Percentiles rank a stretch among this genome's conserved stretches.
Evolutionary conservation across 2,888 invertebrate species (phyloP).

Genomic region (Melitaea athalia): DNA sequence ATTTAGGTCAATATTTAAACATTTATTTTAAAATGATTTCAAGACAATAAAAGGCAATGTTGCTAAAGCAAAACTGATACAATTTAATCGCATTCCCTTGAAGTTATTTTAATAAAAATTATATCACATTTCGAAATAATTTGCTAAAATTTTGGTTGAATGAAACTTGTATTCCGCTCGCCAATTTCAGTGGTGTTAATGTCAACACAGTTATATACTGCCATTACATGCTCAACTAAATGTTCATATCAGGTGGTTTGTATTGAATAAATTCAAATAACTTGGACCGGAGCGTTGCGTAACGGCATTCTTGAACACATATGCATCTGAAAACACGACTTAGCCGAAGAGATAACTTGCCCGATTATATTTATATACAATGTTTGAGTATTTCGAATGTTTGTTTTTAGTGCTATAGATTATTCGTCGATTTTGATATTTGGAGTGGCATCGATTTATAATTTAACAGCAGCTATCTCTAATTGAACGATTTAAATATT

Average conservation of each 20-base stretch:
- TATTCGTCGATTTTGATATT: not conserved
- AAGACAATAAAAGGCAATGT: slow-evolving; percentile 1
- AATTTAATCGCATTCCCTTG: slow-evolving; percentile 16
- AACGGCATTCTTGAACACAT: slow-evolving; percentile 37
- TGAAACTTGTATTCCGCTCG: slow-evolving; percentile 14
- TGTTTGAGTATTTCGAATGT: slow-evolving; percentile 26
- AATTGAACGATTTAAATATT: slow-evolving; percentile 2
- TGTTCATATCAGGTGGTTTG: slow-evolving; percentile 31
- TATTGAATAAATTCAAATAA: slow-evolving; percentile 38
- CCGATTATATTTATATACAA: slow-evolving; percentile 25
- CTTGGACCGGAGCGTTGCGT: slow-evolving; percentile 31
- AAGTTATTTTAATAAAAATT: slow-evolving; percentile 15
- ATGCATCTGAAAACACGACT: slow-evolving; percentile 38
- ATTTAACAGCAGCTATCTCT: slow-evolving; percentile 1
- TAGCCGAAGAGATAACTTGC: slow-evolving; percentile 23
- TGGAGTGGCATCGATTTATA: not conserved
- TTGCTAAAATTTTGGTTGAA: slow-evolving; percentile 15
- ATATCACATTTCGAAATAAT: slow-evolving; percentile 3
- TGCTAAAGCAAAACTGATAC: not conserved
- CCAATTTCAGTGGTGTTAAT: slow-evolving; percentile 18
- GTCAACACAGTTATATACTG: slow-evolving; percentile 13
- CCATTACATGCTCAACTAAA: slow-evolving; percentile 23
- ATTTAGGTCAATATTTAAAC: not conserved
- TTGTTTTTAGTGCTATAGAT: slow-evolving; percentile 6
- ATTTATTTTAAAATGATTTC: not conserved